Evolutionary conservation across 2,888 invertebrate genomes (phyloP).

Genomic region (Malacosoma neustria): DNA sequence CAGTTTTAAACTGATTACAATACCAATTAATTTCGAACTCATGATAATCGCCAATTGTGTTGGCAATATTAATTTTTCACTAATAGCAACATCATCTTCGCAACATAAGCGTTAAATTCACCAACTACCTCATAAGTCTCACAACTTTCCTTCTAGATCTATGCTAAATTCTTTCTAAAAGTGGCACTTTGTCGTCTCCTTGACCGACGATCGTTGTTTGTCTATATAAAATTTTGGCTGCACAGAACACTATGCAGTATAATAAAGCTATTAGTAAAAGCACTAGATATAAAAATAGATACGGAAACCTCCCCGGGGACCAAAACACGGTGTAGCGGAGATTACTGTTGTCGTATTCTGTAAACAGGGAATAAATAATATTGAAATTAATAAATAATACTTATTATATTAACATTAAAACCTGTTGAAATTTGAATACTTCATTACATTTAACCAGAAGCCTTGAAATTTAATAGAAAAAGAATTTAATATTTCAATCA

Average conservation of each 20-base stretch:
- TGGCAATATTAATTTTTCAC: too few relatives aligned
- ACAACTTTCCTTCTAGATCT: constrained; percentile 1
- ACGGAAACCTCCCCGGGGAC: constrained; percentile 82
- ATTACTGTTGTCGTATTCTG: constrained; percentile 74
- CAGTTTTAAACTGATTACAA: too few relatives aligned
- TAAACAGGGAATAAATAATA: constrained; percentile 38
- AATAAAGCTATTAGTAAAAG: constrained; percentile 24
- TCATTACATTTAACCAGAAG: too few relatives aligned
- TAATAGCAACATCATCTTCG: too few relatives aligned
- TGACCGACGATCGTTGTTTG: constrained; percentile 9
- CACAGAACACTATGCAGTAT: constrained; percentile 24
- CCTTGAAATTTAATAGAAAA: too few relatives aligned
- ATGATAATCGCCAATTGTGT: too few relatives aligned
- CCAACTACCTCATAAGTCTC: not conserved
- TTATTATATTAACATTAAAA: too few relatives aligned
- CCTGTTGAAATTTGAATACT: too few relatives aligned
- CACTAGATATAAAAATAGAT: constrained; percentile 71
- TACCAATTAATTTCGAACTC: too few relatives aligned
- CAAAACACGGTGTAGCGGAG: constrained; percentile 84
- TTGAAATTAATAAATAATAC: too few relatives aligned
- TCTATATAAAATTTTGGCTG: constrained; percentile 19
- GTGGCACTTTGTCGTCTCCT: constrained; percentile 23
- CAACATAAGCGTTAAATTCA: too few relatives aligned
- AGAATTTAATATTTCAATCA: too few relatives aligned
- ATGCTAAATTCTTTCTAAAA: constrained; percentile 24